Conservation (phyloP, 2,797 vertebrate genomes). For the Parotocinclus haroldoi region DNA sequence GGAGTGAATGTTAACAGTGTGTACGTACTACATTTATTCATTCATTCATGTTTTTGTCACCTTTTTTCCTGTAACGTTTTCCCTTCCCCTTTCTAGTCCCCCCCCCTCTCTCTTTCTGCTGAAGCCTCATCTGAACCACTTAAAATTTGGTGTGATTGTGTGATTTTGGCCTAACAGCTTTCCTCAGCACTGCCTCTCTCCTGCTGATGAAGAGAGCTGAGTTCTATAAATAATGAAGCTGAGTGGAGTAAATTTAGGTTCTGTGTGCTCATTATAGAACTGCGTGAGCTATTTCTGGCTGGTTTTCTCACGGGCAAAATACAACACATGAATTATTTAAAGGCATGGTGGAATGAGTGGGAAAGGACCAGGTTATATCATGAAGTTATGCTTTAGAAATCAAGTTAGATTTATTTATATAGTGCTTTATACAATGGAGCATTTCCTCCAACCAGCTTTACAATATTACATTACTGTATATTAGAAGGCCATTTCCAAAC, state of each 20-base stretch:
- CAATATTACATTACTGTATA: no score
- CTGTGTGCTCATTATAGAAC: slow-evolving; percentile 63
- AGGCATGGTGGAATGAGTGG: not conserved
- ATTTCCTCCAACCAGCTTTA: no score
- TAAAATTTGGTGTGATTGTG: slow-evolving; percentile 35
- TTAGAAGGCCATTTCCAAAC: no score
- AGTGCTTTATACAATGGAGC: no score
- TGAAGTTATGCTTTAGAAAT: no score
- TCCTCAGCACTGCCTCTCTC: slow-evolving; percentile 25
- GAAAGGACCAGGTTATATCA: no score
- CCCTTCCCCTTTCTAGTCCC: not conserved
- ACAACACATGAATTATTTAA: slow-evolving; percentile 66
- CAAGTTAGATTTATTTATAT: no score
- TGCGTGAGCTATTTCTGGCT: slow-evolving; percentile 60
- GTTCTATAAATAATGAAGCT: slow-evolving; percentile 61
- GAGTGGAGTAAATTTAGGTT: slow-evolving; percentile 55
- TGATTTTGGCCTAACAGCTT: slow-evolving; percentile 46
- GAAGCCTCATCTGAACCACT: slow-evolving; percentile 41
- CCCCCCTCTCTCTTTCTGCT: not conserved
- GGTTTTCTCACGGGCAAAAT: slow-evolving; percentile 52
- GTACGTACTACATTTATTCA: no score
- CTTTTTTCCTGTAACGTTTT: not conserved
- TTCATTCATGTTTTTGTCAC: no score
- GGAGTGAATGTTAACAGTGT: no score
- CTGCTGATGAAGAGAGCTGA: not conserved